phyloP scores from a whole-genome alignment of 2,113 vertebrate species.

The Anhinga rufa region DNA sequence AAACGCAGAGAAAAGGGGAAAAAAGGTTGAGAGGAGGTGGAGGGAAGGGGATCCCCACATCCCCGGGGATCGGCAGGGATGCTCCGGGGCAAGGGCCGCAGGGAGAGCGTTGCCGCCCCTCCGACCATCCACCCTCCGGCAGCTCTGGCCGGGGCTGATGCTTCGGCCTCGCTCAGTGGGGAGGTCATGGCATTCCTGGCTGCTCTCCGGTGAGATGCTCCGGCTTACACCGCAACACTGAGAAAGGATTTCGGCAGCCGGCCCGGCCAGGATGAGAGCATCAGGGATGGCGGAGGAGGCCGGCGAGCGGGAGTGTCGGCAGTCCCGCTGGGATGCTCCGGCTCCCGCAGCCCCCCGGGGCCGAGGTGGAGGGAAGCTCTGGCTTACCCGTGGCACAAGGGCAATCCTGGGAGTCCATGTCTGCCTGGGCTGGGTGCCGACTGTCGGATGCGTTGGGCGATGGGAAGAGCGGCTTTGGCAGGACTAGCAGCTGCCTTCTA shows the following conservation, averaged over 20 bases:
- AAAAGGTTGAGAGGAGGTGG: neutral
- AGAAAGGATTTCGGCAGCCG: neutral
- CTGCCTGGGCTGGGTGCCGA: neutral
- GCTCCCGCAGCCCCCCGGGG: neutral
- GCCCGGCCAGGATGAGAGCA: no score
- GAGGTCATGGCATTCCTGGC: neutral
- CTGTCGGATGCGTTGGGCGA: fast-evolving
- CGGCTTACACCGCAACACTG: neutral
- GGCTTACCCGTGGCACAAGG: slow-evolving; percentile 70
- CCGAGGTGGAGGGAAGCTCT: neutral
- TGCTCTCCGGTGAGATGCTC: neutral
- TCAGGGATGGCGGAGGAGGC: no score
- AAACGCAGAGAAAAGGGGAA: neutral
- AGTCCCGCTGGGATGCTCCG: neutral
- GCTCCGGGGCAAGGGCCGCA: neutral
- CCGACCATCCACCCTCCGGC: neutral
- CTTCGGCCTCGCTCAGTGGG: neutral
- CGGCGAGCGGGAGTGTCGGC: neutral
- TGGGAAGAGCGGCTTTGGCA: neutral
- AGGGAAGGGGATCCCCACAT: neutral
- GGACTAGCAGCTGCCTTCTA: neutral
- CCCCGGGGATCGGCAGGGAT: no score
- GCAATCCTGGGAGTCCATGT: slow-evolving; percentile 75
- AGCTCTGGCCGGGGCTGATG: neutral
- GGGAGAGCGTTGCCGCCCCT: neutral